Conservation (phyloP, 2,888 invertebrate genomes). For the Liodrosophila aerea region DNA sequence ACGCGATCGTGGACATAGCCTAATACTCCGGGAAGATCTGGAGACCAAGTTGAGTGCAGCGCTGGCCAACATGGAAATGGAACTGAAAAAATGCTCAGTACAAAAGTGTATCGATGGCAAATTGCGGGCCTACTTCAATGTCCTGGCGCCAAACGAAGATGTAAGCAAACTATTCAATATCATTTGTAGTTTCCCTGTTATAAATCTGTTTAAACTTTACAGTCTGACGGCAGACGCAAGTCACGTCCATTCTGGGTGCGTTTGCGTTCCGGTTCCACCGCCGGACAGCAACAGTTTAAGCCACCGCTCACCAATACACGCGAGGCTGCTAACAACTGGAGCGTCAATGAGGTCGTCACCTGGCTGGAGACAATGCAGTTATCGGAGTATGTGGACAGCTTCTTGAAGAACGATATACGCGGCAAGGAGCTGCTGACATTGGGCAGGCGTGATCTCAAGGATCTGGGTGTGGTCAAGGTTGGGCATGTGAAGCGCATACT, state of each 20-base stretch:
- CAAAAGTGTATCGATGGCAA: slow-evolving; percentile 82
- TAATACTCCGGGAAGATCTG: slow-evolving; percentile 86
- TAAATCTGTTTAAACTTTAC: background rate
- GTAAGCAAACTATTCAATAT: slow-evolving; percentile 48
- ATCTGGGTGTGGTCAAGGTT: slow-evolving; percentile 96
- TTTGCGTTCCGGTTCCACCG: slow-evolving; percentile 84
- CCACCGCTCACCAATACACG: slow-evolving; percentile 80
- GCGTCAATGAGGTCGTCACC: slow-evolving; percentile 92
- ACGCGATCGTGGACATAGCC: slow-evolving; percentile 86
- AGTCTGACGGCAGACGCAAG: slow-evolving; percentile 84
- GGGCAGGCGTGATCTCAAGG: slow-evolving; percentile 93
- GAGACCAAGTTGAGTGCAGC: slow-evolving; percentile 87
- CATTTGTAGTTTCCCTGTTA: background rate
- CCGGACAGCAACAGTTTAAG: slow-evolving; percentile 73
- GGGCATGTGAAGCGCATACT: slow-evolving; percentile 97
- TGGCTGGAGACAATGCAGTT: slow-evolving; percentile 96
- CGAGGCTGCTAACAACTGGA: slow-evolving; percentile 88
- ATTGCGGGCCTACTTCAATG: slow-evolving; percentile 81
- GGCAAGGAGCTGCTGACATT: slow-evolving; percentile 94
- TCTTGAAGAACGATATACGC: slow-evolving; percentile 94
- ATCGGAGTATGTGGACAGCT: slow-evolving; percentile 94
- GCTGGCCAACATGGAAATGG: slow-evolving; percentile 88
- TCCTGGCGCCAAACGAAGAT: slow-evolving; percentile 81
- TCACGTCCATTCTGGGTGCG: slow-evolving; percentile 88
- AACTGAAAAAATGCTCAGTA: slow-evolving; percentile 87